Base-by-base conservation (phyloP, 2,888 invertebrate species). In the Stratiomys singularior region DNA sequence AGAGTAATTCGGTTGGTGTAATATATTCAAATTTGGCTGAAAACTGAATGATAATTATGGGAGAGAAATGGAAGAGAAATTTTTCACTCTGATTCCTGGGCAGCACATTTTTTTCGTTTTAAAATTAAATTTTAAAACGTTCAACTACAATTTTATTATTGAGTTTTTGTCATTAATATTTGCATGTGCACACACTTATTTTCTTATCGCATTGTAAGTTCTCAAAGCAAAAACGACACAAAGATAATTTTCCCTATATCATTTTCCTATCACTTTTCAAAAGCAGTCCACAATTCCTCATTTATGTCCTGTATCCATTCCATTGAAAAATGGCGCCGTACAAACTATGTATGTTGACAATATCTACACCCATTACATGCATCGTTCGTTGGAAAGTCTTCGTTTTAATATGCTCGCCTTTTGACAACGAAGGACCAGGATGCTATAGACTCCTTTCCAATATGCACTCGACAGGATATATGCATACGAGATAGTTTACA, bases 391-490 rank as follows among this genome's bases (percentile, higher is more conserved):
- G 52, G 4, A 18, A 52, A 52, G 15, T 18, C 52, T 52, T 52
- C 52, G 4, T 52, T n/a, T 52, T 52, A 52, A 52, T 52, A 52
- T 52, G 52, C 52, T 18, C 52, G 52, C 52, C 15, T 52, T 52
- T 18, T 52, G 52, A 52, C 4, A 18, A 52, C 52, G 52, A 52
- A 9, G 15, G 52, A 18, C 52, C 52, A 52, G 15, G 52, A 52
- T 52, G 37, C 37, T 9, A 52, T 52, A 52, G 52, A 52, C 52
- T 52, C 52, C 52, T 52, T 52, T 52, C 52, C 52, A 52, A 52
- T 52, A 52, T 37, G 9, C 37, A 37, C 37, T 37, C 37, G 37
- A 37, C 37, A 37, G 3, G 37, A 37, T 52, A 52, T 52, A 4
- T 60, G 3, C 60, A 21, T 60, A 60, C 13, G 9, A 11, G 60